Evolutionary conservation across 2,113 vertebrate species (phyloP), one percentile per base, ranked within the genome.

Genomic region (Nannobrachium achirus): DNA sequence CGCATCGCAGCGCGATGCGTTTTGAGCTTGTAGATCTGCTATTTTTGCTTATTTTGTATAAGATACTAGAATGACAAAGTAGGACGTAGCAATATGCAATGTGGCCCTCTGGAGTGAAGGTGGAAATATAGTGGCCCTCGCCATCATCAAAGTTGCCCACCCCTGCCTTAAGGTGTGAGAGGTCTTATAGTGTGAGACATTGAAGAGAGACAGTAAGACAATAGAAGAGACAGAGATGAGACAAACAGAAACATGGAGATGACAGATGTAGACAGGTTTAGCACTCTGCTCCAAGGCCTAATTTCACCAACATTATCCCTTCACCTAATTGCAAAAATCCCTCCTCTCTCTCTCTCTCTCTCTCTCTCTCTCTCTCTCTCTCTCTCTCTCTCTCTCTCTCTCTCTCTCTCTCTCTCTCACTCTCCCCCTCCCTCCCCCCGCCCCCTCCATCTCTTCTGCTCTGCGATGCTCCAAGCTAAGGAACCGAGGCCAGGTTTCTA

Each of bases 221-320:
- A 14, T 10, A 50, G 63, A 18, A 60, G 63, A 50, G 40, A 59
- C 19, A 33, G 55, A 60, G 39, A 42, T 41, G 48, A 41, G 39
- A 44, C 11, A 42, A 41, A 65, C 16, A 7, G 18, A 40, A 41
- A 48, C 7, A 53, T 11, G n/a, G n/a, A n/a, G n/a, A n/a, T n/a
- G 40, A 63, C 53, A 62, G 65, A 68, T 65, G 91, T 86, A 87
- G 80, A 84, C 83, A 85, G 25, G 25, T 33, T 33, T 33, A 33
- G 25, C 3, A 33, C 25, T 33, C 25, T 33, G 25, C 25, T 33
- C 25, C 25, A 33, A 33, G 25, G 25, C 25, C 25, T 33, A 33
- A 33, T 33, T 33, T 4, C 25, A 33, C 25, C 25, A 33, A 33
- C 25, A 33, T 33, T 33, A 33, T 33, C 25, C 25, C 25, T 33